phyloP scores from a whole-genome alignment of 1,140 invertebrate species.

The Drosophila suzukii region DNA sequence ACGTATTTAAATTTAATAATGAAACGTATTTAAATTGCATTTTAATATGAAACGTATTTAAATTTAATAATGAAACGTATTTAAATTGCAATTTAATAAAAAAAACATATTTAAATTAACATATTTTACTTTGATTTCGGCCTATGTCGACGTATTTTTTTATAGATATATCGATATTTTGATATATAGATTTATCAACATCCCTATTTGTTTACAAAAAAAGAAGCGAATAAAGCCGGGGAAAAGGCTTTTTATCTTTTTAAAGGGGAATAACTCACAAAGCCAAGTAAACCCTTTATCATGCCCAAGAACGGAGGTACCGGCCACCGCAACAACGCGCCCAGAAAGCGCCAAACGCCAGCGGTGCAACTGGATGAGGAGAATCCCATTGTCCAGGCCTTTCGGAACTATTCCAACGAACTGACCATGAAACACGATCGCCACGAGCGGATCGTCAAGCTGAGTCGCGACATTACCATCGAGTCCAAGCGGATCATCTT shows the following conservation, averaged over 20 bases:
- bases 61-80: too few relatives aligned
- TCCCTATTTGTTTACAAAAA: background rate
- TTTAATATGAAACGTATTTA: too few relatives aligned
- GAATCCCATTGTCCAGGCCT: slow-evolving; percentile 88
- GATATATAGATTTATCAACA: too few relatives aligned
- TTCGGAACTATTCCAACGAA: slow-evolving; percentile 88
- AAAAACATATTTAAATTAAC: too few relatives aligned
- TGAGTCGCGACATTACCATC: slow-evolving; percentile 95
- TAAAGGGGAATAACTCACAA: background rate
- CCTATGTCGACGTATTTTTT: too few relatives aligned
- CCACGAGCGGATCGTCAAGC: slow-evolving; percentile 91
- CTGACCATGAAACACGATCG: slow-evolving; percentile 93
- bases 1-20: too few relatives aligned
- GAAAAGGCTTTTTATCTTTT: too few relatives aligned
- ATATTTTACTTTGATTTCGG: too few relatives aligned
- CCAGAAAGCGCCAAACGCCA: slow-evolving; percentile 39
- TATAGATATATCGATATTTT: too few relatives aligned
- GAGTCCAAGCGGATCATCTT: slow-evolving; percentile 96
- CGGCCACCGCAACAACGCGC: slow-evolving; percentile 44
- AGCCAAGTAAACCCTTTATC: background rate
- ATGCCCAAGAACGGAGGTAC: slow-evolving; percentile 54
- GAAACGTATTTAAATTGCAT: too few relatives aligned
- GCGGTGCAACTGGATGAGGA: slow-evolving; percentile 80
- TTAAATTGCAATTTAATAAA: too few relatives aligned
- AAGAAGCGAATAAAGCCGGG: background rate